Evolutionary conservation across 2,888 invertebrate species (phyloP).

Genomic region (Nephrotoma flavescens): DNA sequence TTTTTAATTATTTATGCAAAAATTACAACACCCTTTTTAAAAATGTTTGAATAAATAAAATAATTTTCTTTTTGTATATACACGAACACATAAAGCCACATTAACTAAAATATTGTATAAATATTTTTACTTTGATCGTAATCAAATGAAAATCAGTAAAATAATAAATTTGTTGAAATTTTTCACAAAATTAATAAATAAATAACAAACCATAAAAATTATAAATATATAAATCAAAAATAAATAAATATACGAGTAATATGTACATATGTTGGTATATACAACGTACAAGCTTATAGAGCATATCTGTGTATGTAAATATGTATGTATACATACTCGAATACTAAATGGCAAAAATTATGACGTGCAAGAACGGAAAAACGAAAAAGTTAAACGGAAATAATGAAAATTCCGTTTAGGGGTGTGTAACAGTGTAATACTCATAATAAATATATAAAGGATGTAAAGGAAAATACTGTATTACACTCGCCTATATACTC

Average conservation of each 20-base stretch:
- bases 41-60: not conserved
- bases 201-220: not conserved
- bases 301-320: not conserved
- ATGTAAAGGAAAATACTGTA: not conserved
- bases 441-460: too few relatives aligned
- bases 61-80: not conserved
- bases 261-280: not conserved
- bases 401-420: not conserved
- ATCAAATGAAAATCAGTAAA: not conserved
- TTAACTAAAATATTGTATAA: not conserved
- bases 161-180: not conserved
- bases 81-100: not conserved
- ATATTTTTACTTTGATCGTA: not conserved
- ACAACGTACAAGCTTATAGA: not conserved
- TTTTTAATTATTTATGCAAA: too few relatives aligned
- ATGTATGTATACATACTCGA: not conserved
- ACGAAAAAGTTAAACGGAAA: not conserved
- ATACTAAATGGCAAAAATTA: not conserved
- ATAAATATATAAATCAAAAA: not conserved
- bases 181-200: not conserved
- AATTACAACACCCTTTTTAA: not conserved
- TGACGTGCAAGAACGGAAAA: not conserved
- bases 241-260: not conserved
- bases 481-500: not conserved
- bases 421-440: not conserved